phyloP scores from a whole-genome alignment of 2,113 vertebrate species.

The Coryphaenoides rupestris region DNA sequence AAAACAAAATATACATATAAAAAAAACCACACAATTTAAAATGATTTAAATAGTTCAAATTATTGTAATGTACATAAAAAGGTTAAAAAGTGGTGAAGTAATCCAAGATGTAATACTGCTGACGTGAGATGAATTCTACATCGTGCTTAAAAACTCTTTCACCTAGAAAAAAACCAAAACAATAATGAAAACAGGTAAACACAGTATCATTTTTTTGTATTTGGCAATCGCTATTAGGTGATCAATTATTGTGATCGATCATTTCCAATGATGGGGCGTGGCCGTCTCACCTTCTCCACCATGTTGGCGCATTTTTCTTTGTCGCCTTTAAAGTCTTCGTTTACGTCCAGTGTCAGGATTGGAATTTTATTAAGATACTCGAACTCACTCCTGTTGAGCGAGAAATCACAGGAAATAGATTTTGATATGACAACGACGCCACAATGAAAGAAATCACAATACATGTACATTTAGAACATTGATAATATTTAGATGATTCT shows the following conservation, averaged over 20 bases:
- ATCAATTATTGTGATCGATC: neutral
- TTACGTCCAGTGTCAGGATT: slow-evolving; percentile 83
- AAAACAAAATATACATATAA: no score
- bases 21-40: no score
- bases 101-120: no score
- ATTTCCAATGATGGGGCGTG: slow-evolving; percentile 10
- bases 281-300: slow-evolving; percentile 83
- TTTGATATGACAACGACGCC: neutral
- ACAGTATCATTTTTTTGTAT: neutral
- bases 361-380: slow-evolving; percentile 84
- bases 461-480: no score
- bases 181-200: no score
- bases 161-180: slow-evolving; percentile 51
- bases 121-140: slow-evolving; percentile 38
- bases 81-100: neutral
- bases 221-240: neutral
- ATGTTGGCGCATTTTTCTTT: slow-evolving; percentile 74
- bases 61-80: neutral
- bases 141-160: slow-evolving; percentile 65
- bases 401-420: neutral
- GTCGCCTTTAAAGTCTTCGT: slow-evolving; percentile 82
- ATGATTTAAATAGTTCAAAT: neutral
- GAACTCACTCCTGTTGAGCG: slow-evolving; percentile 78
- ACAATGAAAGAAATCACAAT: no score
- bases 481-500: no score